A percentile compares a stretch with the other conserved stretches of the same genome.
Conservation (phyloP, 2,888 invertebrate species). For the Hypselothyrea guttata region DNA sequence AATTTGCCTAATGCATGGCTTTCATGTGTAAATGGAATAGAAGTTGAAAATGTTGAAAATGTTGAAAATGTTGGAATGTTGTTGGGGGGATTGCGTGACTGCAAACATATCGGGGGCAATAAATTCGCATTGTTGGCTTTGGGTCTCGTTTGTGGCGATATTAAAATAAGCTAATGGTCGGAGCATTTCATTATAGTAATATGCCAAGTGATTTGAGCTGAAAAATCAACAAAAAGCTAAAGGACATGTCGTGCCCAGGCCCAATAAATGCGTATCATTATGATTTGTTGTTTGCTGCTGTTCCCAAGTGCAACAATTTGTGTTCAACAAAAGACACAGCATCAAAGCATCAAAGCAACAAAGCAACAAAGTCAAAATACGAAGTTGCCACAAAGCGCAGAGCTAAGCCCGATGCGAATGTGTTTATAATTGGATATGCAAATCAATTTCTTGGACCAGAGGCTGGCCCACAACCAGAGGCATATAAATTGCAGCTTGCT, state of each 20-base stretch:
- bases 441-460: slow-evolving; percentile 62
- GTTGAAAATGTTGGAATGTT: too few species aligned
- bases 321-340: slow-evolving; percentile 49
- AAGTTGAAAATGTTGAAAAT: too few species aligned
- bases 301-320: slow-evolving; percentile 65
- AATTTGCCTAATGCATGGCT: slow-evolving; percentile 42
- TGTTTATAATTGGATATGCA: slow-evolving; percentile 79
- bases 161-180: too few species aligned
- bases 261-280: slow-evolving; percentile 3
- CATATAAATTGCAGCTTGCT: slow-evolving; percentile 57
- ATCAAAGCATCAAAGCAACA: slow-evolving; percentile 8
- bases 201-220: too few species aligned
- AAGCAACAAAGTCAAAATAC: slow-evolving; percentile 1
- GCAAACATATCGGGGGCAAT: slow-evolving; percentile 12
- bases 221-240: too few species aligned
- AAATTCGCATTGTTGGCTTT: slow-evolving; percentile 17
- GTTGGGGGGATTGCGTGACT: slow-evolving; percentile 30
- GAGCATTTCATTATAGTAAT: too few species aligned
- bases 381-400: background rate
- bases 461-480: background rate
- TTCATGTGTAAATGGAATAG: slow-evolving; percentile 40
- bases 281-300: background rate
- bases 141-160: too few species aligned
- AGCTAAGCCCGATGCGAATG: slow-evolving; percentile 44
- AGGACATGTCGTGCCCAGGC: too few species aligned